These are phyloP conservation scores for Sylvia atricapilla DNA, from an alignment of 2,113 vertebrate genomes.

Conservation along the genomic window DNA sequence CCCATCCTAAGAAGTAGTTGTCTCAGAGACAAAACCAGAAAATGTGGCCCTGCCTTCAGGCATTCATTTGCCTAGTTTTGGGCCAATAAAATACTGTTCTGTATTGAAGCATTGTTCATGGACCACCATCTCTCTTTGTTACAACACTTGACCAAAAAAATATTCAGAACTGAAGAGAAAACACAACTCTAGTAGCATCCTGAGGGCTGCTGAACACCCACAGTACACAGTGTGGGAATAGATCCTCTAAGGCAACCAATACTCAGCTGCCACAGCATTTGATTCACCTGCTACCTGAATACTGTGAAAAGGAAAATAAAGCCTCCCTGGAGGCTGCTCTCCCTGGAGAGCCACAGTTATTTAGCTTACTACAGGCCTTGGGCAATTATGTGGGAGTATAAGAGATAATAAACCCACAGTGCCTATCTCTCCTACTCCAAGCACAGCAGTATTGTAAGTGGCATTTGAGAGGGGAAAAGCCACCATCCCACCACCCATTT, in stretches of 20 bases:
- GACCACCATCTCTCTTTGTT: rapidly evolving
- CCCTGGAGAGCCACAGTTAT: not conserved
- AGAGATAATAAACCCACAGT: rapidly evolving
- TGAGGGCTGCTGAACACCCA: not conserved
- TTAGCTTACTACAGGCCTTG: not conserved
- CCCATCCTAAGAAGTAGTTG: not conserved
- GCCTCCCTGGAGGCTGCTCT: not conserved
- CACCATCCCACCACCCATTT: rapidly evolving
- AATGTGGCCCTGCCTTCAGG: not conserved
- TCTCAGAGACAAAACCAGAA: not conserved
- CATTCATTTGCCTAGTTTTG: not conserved
- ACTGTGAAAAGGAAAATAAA: not conserved
- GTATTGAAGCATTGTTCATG: not conserved
- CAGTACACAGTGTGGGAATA: not conserved
- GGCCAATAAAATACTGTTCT: not conserved
- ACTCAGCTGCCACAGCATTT: not conserved
- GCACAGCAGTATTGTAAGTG: not conserved
- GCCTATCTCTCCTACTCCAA: not conserved
- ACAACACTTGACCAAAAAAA: not conserved
- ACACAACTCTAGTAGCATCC: too few relatives aligned
- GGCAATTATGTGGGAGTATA: not conserved
- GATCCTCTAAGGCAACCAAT: not conserved
- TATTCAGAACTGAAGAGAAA: not conserved
- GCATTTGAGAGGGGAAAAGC: not conserved
- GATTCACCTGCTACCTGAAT: not conserved